Evolutionary conservation across 2,113 vertebrate species (phyloP).

Genomic region (Pandion haliaetus): DNA sequence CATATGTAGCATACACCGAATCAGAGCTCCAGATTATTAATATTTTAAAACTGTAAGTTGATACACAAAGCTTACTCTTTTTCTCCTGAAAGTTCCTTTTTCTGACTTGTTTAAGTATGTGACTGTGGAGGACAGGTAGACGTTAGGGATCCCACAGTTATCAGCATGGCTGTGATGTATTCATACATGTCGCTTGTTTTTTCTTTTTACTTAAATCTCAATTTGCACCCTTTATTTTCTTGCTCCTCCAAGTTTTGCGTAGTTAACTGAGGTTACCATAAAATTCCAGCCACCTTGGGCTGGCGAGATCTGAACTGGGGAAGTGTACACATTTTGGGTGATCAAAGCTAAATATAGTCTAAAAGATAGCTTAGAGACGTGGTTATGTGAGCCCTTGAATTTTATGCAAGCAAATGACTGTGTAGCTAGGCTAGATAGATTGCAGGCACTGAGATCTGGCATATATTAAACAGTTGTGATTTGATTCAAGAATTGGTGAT

Average conservation of each 20-base stretch:
- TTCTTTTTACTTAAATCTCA: not conserved
- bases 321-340: not conserved
- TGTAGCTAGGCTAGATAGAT: not conserved
- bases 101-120: not conserved
- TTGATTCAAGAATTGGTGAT: not conserved
- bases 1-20: not conserved
- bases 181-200: not conserved
- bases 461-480: not conserved
- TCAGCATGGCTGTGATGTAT: not conserved
- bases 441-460: not conserved
- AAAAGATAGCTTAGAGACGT: not conserved
- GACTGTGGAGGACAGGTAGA: not conserved
- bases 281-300: not conserved
- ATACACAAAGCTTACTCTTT: not conserved
- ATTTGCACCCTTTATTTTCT: not conserved
- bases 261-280: not conserved
- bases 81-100: not conserved
- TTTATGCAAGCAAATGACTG: not conserved
- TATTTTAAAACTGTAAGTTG: not conserved
- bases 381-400: not conserved
- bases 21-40: not conserved
- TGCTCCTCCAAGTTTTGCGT: not conserved
- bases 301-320: not conserved
- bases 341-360: not conserved
- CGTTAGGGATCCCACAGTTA: not conserved